These are phyloP conservation scores for Xestobium rufovillosum DNA, from an alignment of 2,888 invertebrate species.

Conservation along the genomic window DNA sequence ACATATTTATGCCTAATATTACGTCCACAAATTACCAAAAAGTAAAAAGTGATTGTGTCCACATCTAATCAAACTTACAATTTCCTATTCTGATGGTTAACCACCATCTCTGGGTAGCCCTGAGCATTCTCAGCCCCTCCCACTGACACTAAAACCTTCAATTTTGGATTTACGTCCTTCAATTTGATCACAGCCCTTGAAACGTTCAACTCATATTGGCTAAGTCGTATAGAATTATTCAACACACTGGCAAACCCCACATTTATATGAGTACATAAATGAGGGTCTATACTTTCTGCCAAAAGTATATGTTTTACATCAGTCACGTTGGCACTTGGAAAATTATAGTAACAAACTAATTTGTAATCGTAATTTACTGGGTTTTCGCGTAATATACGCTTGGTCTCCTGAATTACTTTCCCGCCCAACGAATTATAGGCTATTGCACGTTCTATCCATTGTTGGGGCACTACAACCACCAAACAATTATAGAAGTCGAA, in stretches of 20 bases:
- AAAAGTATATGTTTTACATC: slow-evolving; percentile 40
- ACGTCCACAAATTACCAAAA: slow-evolving; percentile 5
- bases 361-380: slow-evolving; percentile 23
- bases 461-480: slow-evolving; percentile 26
- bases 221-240: slow-evolving; percentile 54
- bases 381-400: too few species aligned
- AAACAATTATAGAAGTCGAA: slow-evolving; percentile 10
- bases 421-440: too few species aligned
- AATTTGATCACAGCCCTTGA: slow-evolving; percentile 38
- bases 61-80: too few species aligned
- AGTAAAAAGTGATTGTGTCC: too few species aligned
- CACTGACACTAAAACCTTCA: slow-evolving; percentile 73
- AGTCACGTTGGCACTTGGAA: slow-evolving; percentile 37
- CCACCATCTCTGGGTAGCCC: slow-evolving; percentile 67
- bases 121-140: slow-evolving; percentile 54
- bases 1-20: not conserved
- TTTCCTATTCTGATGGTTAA: slow-evolving; percentile 62
- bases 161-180: slow-evolving; percentile 52
- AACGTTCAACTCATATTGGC: slow-evolving; percentile 35
- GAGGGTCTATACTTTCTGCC: slow-evolving; percentile 57
- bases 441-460: slow-evolving; percentile 30
- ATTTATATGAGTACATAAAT: slow-evolving; percentile 77
- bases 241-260: slow-evolving; percentile 63
- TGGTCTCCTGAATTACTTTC: too few species aligned
- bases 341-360: slow-evolving; percentile 65